phyloP scores from a whole-genome alignment of 1,140 invertebrate genomes.

The Drosophila micromelanica region DNA sequence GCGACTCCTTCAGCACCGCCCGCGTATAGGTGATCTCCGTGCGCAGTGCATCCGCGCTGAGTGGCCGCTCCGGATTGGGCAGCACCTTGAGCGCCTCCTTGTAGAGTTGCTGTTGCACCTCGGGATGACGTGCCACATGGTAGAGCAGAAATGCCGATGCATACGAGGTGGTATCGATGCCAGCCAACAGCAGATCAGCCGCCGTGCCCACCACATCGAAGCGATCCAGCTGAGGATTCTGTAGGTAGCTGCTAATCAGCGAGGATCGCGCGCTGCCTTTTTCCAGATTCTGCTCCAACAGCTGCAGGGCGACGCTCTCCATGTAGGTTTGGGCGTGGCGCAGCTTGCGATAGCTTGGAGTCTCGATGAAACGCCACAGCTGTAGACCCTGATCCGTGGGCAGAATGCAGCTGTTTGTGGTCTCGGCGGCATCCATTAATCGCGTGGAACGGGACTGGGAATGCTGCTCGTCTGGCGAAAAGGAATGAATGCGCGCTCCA shows the following conservation, averaged over 20 bases:
- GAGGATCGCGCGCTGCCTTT: slow-evolving; percentile 69
- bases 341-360: slow-evolving; percentile 90
- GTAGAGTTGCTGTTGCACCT: slow-evolving; percentile 90
- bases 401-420: slow-evolving; percentile 88
- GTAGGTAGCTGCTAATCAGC: slow-evolving; percentile 88
- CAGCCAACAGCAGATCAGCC: slow-evolving; percentile 93
- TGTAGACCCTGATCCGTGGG: slow-evolving; percentile 91
- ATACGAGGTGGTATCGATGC: slow-evolving; percentile 94
- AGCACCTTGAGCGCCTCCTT: slow-evolving; percentile 88
- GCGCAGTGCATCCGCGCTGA: slow-evolving; percentile 87
- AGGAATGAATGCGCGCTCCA: slow-evolving; percentile 88
- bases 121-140: slow-evolving; percentile 90
- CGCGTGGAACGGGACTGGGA: slow-evolving; percentile 87
- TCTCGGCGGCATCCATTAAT: slow-evolving; percentile 89
- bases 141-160: slow-evolving; percentile 92
- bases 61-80: slow-evolving; percentile 83
- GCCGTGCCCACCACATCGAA: slow-evolving; percentile 93
- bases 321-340: slow-evolving; percentile 89
- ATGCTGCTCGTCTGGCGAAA: slow-evolving; percentile 86
- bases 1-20: slow-evolving; percentile 93
- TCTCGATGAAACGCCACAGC: slow-evolving; percentile 90
- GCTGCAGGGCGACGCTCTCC: slow-evolving; percentile 89
- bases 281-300: slow-evolving; percentile 87
- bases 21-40: slow-evolving; percentile 89
- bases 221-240: slow-evolving; percentile 88